phyloP scores from a whole-genome alignment of 2,113 vertebrate species.

The Chloropsis hardwickii region DNA sequence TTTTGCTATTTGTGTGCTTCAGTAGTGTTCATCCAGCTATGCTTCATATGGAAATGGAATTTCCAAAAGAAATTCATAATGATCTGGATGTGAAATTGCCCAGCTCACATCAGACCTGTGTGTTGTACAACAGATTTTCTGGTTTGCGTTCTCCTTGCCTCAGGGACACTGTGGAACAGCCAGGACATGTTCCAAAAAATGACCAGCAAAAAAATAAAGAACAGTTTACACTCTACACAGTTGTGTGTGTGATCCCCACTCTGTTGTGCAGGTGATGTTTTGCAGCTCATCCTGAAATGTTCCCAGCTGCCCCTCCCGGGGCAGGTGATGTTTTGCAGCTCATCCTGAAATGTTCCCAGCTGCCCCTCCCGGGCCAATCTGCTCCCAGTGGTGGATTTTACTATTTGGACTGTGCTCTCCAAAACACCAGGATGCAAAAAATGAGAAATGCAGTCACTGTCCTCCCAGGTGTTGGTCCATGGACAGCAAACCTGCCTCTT shows the following conservation, averaged over 20 bases:
- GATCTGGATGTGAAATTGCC: neutral
- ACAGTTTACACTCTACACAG: neutral
- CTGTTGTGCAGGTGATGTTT: neutral
- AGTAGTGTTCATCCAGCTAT: neutral
- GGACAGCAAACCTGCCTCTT: neutral
- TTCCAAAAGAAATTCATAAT: neutral
- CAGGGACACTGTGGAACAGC: neutral
- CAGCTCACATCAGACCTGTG: neutral
- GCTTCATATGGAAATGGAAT: neutral
- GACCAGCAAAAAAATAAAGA: slow-evolving; percentile 44
- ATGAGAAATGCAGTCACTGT: neutral
- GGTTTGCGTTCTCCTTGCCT: neutral
- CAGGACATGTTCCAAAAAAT: neutral
- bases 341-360: neutral
- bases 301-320: rapidly evolving
- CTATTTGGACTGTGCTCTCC: neutral
- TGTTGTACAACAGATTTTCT: neutral
- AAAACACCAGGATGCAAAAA: neutral
- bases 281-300: neutral
- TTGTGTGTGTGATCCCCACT: neutral
- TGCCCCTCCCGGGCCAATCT: rapidly evolving
- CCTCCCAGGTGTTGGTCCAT: neutral
- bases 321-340: neutral
- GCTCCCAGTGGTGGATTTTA: neutral
- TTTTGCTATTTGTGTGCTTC: neutral